Evolutionary conservation across 2,888 invertebrate species (phyloP), one percentile per base, ranked within the genome.

Genomic region (Eumerus sabulonum): DNA sequence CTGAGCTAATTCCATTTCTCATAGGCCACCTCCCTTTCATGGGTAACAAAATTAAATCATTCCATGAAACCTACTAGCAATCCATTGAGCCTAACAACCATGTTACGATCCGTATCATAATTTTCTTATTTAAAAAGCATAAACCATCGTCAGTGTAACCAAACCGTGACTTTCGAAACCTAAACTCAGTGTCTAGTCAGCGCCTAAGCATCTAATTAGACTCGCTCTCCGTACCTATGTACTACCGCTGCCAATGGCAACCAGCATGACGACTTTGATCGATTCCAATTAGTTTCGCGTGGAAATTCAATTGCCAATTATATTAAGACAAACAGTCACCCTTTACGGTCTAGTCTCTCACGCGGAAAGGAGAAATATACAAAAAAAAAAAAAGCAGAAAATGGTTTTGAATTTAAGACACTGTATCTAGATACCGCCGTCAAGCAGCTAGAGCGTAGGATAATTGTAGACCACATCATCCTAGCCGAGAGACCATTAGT

Each of bases 311-410:
- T 79, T 74, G 79, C 64, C 79, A 79, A 79, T 79, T 68, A 79
- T 74, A 79, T 79, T 79, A 79, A 79, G 68, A 79, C 79, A 79
- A 79, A 79, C 79, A 79, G 79, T 79, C 74, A 74, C 79, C 79
- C 79, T 79, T 70, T 74, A 79, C 51, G 73, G 68, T 68, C 54
- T 38, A 35, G 35, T 48, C 9, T 48, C 27, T 36, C 17, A 42
- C 27, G 7, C 27, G 27, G 27, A 27, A 27, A 27, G 27, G 27
- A 27, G 27, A 2, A 7, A 27, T n/a, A n/a, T n/a, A n/a, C n/a
- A 27, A 27, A 42, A 38, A 19, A 11, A 54, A 16, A 9, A 45
- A 44, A 53, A 35, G 12, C 1, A 48, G 35, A 17, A 64, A 47
- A 53, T 11, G 3, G 51, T 18, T 35, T 16, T 54, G 60, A 54